These are phyloP conservation scores for Microchrysa polita DNA, from an alignment of 2,888 invertebrate genomes.

Conservation along the genomic window DNA sequence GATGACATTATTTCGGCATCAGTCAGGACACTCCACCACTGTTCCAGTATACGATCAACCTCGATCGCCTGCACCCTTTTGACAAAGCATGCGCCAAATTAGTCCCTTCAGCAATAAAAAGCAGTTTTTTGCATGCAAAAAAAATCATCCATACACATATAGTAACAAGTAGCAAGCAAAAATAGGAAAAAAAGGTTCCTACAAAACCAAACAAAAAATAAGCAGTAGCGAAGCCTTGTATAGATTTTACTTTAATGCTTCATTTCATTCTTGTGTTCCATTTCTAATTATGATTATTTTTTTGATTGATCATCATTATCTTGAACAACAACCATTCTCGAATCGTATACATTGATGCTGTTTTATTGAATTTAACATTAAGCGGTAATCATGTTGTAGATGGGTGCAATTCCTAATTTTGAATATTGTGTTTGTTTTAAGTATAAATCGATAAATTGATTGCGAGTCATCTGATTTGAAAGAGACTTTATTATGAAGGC, in stretches of 20 bases:
- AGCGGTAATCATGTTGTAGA: neutral
- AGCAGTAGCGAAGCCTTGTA: conserved; percentile 3
- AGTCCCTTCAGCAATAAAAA: too few relatives aligned
- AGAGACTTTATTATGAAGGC: neutral
- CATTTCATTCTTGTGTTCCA: neutral
- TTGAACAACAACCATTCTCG: neutral
- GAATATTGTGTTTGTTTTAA: too few relatives aligned
- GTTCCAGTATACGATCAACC: too few relatives aligned
- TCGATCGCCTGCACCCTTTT: too few relatives aligned
- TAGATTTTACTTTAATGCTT: conserved; percentile 21
- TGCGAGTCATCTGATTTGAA: conserved; percentile 10
- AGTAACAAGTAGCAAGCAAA: too few relatives aligned
- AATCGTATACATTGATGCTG: neutral
- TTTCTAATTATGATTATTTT: neutral
- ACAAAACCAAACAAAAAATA: neutral
- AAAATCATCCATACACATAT: too few relatives aligned
- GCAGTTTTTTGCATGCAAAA: too few relatives aligned
- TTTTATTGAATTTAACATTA: neutral
- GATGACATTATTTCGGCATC: too few relatives aligned
- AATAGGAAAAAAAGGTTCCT: neutral
- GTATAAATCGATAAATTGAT: conserved; percentile 7
- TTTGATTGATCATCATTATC: neutral
- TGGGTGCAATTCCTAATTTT: neutral
- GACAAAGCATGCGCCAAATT: too few relatives aligned
- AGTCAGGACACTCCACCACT: too few relatives aligned